Evolutionary conservation across 1,140 invertebrate genomes (phyloP).

Genomic region (Lasioglossum baleicum): DNA sequence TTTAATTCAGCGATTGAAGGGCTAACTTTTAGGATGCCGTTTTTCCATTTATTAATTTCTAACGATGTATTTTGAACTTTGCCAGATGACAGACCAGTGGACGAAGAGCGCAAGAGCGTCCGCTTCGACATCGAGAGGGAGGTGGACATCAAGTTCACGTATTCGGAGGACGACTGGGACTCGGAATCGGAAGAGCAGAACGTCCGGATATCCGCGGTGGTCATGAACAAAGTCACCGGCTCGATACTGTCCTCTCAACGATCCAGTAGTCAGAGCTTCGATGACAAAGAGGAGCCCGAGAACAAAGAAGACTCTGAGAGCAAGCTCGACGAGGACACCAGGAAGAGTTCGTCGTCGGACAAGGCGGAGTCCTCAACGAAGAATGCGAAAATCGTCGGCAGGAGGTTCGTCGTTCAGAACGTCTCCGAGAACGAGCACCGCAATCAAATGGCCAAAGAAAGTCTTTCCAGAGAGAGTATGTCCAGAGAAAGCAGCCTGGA

Average conservation of each 20-base stretch:
- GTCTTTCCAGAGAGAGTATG: conserved; percentile 34
- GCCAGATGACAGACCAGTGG: conserved; percentile 78
- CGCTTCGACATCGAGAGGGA: conserved; percentile 82
- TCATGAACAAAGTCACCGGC: conserved; percentile 27
- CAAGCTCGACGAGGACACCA: conserved; percentile 13
- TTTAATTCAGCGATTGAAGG: too few species aligned
- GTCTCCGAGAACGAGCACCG: conserved; percentile 75
- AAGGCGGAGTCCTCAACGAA: conserved; percentile 49
- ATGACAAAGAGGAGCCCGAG: conserved; percentile 26
- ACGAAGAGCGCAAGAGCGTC: conserved; percentile 87
- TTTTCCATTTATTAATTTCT: too few species aligned
- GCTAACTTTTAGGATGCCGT: too few species aligned
- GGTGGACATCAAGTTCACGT: conserved; percentile 71
- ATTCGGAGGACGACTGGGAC: conserved; percentile 80
- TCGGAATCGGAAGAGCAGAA: conserved; percentile 76
- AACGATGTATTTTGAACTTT: too few species aligned
- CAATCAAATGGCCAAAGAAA: conserved; percentile 69
- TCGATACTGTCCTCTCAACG: conserved; percentile 21
- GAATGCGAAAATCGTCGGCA: conserved; percentile 66
- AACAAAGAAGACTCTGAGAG: not conserved
- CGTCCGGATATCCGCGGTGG: conserved; percentile 54
- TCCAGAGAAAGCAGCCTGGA: conserved; percentile 44
- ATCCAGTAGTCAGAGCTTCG: conserved; percentile 10
- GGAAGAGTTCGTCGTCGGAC: conserved; percentile 11
- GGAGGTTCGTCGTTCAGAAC: conserved; percentile 75